Conservation (phyloP, 2,888 invertebrate species). For the Habrosyne pyritoides region DNA sequence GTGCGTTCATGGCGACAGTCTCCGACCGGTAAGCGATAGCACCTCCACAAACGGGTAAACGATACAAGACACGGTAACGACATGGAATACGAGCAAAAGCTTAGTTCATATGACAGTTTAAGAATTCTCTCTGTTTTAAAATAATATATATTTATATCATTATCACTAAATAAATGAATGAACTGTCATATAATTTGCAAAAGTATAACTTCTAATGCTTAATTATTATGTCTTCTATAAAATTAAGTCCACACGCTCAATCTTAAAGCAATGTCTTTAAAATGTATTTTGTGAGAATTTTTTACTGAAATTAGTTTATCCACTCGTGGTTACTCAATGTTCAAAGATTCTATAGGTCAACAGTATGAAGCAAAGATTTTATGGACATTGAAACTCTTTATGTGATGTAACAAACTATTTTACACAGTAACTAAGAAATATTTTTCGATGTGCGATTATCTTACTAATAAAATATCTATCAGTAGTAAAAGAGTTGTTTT, state of each 20-base stretch:
- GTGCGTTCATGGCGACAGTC: conserved; percentile 52
- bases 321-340: too few species aligned
- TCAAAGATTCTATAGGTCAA: background rate
- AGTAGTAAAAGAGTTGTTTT: background rate
- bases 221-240: background rate
- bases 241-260: background rate
- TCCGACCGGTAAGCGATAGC: conserved; percentile 56
- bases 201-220: background rate
- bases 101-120: conserved; percentile 17
- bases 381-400: background rate
- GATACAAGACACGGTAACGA: conserved; percentile 9
- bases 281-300: background rate
- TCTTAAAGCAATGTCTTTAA: background rate
- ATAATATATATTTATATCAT: background rate
- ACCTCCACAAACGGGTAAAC: conserved; percentile 20
- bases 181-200: background rate
- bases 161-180: background rate
- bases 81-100: conserved; percentile 22
- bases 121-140: background rate
- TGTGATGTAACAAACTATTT: background rate
- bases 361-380: background rate
- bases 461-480: background rate
- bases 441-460: background rate
- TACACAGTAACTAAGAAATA: background rate
- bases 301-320: background rate